Base-by-base conservation (phyloP, 2,888 invertebrate genomes). In the Epistrophe grossulariae region DNA sequence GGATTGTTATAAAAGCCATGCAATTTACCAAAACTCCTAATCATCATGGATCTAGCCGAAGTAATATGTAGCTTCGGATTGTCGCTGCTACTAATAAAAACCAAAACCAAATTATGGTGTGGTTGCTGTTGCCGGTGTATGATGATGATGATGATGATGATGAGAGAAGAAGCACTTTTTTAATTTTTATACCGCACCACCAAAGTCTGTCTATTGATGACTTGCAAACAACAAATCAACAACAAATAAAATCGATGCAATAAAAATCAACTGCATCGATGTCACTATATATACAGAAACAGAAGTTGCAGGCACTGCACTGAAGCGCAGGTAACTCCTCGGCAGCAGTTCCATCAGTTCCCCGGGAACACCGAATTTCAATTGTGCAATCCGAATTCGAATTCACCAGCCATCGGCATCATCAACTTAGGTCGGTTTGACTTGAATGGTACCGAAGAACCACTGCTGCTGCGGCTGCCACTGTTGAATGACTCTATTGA, bases 401-500 rank as follows among this genome's bases (percentile, higher is more conserved):
- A 31, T 24, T 48, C 70, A 78, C 17, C 31, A 40, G 35, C 35
- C 57, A 8, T 38, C 31, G 10, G 4, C 40, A n/a, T 13, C 40
- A 35, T 60, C 19, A 57, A n/a, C 57, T 35, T 35, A 15, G 31
- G 24, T 45, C 2, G n/a, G n/a, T 17, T 45, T 35, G 45, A 17
- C n/a, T 45, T 45, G 70, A 52, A 72, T 55, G 68, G 55, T 55
- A 59, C 35, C 11, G 15, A 59, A 62, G 73, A 70, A 64, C 60
- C 64, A 35, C 70, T 28, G 60, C 40, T 60, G 45, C 48, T 74
- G 66, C 40, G 64, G 59, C 64, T 78, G 78, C 81, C 85, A 81
- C 85, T 68, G 85, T 82, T 82, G 87, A 83, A 83, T 83, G 87
- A 83, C 87, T 87, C 83, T 83, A 87, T 87, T 79, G 78, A 71